Evolutionary conservation across 2,888 invertebrate species (phyloP), one percentile per base, ranked within the genome.

Genomic region (Bombylius discolor): DNA sequence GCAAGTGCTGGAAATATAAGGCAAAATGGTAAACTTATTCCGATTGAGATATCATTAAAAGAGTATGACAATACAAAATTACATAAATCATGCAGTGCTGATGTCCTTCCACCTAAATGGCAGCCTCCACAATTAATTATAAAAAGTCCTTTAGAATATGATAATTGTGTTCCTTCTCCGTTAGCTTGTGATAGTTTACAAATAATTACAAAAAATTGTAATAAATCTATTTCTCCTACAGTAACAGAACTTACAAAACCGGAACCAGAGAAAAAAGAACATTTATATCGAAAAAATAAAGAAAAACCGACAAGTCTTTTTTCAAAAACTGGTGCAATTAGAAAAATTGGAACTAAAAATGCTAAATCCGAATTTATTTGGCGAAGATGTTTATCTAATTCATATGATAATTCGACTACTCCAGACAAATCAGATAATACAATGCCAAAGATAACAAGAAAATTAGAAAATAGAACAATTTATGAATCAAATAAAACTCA

Each of bases 1-100:
- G 82, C 81, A 9, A 85, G 84, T 64, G 80, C 68, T 39, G 68
- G 69, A 5, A 63, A 67, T 47, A 62, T 75, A 14, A 62, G 64
- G 45, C 57, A 62, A 2, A 57, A 49, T 52, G 23, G 33, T 11
- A 47, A 52, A 5, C 47, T 47, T 4, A 32, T 14, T 13, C 23
- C 48, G 31, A 14, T 44, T 31, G 49, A 53, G n/a, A 33, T 49
- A 42, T 47, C 47, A 14, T 31, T 31, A 32, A 31, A n/a, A 9
- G 36, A 48, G 5, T 32, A 23, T 8, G 49, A 53, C 9, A 33
- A 33, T 5, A 53, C 48, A 49, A 58, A 32, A 46, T 49, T 56
- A 44, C 34, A 50, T 11, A 62, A 60, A 49, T 60, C 56, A 49
- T 61, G 52, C 49, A 63, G 33, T 59, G 56, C 32, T 49, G 63